These are phyloP conservation scores for Zaprionus obscuricornis DNA, from an alignment of 2,888 invertebrate species.

Conservation along the genomic window DNA sequence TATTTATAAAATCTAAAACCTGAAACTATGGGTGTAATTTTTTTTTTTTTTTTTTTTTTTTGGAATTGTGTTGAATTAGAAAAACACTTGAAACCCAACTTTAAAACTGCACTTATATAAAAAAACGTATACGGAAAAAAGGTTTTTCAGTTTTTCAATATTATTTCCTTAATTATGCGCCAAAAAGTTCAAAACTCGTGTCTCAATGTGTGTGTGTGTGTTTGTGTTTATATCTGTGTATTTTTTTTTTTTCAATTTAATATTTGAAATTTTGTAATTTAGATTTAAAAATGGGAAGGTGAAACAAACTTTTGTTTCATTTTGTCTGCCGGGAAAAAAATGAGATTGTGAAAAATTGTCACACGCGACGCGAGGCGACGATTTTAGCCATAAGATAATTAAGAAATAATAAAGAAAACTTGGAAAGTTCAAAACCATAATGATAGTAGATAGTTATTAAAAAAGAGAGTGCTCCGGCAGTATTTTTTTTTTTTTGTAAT, in stretches of 20 bases:
- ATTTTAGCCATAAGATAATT: slow-evolving; percentile 50
- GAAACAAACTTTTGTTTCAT: slow-evolving; percentile 10
- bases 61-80: slow-evolving; percentile 35
- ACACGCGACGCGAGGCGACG: slow-evolving; percentile 38
- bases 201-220: not conserved
- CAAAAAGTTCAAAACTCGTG: slow-evolving; percentile 31
- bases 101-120: slow-evolving; percentile 35
- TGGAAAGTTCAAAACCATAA: slow-evolving; percentile 58
- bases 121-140: slow-evolving; percentile 41
- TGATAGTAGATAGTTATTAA: slow-evolving; percentile 36
- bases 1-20: slow-evolving; percentile 58
- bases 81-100: slow-evolving; percentile 39
- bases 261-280: not conserved
- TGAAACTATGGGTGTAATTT: slow-evolving; percentile 44
- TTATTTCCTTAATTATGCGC: slow-evolving; percentile 61
- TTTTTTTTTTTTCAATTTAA: slow-evolving; percentile 9
- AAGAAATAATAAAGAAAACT: slow-evolving; percentile 65
- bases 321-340: slow-evolving; percentile 25
- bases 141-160: slow-evolving; percentile 55
- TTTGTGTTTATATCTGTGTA: slow-evolving; percentile 4
- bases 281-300: no score
- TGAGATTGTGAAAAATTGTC: slow-evolving; percentile 40
- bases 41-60: slow-evolving; percentile 17
- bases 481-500: slow-evolving; percentile 32
- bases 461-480: slow-evolving; percentile 33